These are phyloP conservation scores for Xanthorhoe spadicearia DNA, from an alignment of 2,888 invertebrate species.

Conservation along the genomic window DNA sequence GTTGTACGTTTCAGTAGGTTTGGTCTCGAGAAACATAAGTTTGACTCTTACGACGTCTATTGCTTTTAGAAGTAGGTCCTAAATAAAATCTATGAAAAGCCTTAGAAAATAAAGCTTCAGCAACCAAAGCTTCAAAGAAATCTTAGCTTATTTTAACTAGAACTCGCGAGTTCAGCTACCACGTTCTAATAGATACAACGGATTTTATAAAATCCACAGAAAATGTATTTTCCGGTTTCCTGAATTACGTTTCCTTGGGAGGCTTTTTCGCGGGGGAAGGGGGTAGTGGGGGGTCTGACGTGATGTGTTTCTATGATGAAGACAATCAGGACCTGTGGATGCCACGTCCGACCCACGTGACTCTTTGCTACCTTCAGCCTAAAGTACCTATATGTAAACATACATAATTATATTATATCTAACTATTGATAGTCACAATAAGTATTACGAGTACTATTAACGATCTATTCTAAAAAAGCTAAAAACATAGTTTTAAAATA, in stretches of 20 bases:
- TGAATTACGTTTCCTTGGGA: conserved; percentile 50
- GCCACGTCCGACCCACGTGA: conserved; percentile 59
- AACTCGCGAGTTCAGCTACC: conserved; percentile 27
- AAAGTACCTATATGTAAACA: not conserved
- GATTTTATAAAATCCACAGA: conserved; percentile 41
- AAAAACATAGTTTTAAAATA: too few relatives aligned
- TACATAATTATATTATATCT: too few relatives aligned
- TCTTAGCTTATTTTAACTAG: conserved; percentile 9
- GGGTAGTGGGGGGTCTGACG: conserved; percentile 53
- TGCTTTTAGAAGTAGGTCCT: too few relatives aligned
- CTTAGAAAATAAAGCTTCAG: not conserved
- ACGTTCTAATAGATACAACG: conserved; percentile 18
- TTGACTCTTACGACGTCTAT: too few relatives aligned
- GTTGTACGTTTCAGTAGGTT: too few relatives aligned
- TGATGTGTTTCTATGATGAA: conserved; percentile 74
- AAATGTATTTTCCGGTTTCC: conserved; percentile 40
- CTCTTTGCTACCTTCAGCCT: conserved; percentile 58
- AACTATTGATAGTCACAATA: too few relatives aligned
- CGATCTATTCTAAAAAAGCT: too few relatives aligned
- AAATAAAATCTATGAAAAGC: not conserved
- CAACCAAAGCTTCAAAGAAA: conserved; percentile 1
- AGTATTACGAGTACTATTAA: too few relatives aligned
- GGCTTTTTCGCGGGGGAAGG: conserved; percentile 48
- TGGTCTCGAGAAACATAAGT: too few relatives aligned
- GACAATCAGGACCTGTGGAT: conserved; percentile 68